Conservation (phyloP, 1,140 invertebrate genomes). For the Anadara kagoshimensis region DNA sequence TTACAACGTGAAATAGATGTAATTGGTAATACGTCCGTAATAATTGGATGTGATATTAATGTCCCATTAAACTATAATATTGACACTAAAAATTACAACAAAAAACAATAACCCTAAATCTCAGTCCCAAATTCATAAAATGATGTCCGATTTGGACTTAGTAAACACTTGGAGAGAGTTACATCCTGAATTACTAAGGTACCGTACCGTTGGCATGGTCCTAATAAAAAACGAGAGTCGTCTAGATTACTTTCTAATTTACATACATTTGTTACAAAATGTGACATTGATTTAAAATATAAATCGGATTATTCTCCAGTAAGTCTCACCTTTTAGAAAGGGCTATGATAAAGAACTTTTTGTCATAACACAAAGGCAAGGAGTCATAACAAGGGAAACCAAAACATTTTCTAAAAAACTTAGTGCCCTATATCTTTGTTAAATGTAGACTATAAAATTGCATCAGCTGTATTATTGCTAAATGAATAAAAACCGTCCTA, state of each 20-base stretch:
- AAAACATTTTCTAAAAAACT: conserved; percentile 7
- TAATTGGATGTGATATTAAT: too few relatives aligned
- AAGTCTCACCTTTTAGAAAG: conserved; percentile 8
- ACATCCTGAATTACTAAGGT: conserved; percentile 11
- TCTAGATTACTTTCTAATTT: conserved; percentile 35
- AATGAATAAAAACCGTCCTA: conserved; percentile 16
- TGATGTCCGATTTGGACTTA: conserved; percentile 6
- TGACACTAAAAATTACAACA: not conserved
- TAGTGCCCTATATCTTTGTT: not conserved
- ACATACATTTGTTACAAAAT: not conserved
- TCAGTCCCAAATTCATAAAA: not conserved
- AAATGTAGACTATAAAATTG: too few relatives aligned
- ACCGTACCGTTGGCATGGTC: conserved; percentile 22
- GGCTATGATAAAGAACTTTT: conserved; percentile 4
- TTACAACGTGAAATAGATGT: too few relatives aligned
- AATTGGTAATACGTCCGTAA: too few relatives aligned
- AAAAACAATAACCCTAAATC: not conserved
- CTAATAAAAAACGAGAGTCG: conserved; percentile 24
- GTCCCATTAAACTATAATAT: not conserved
- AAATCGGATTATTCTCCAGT: conserved; percentile 26
- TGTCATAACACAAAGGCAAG: conserved; percentile 4
- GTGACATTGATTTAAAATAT: conserved; percentile 15
- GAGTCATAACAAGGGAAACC: too few relatives aligned
- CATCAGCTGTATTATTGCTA: not conserved
- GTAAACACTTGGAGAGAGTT: conserved; percentile 19